phyloP scores from a whole-genome alignment of 1,140 invertebrate species.

The Drosophila miranda region DNA sequence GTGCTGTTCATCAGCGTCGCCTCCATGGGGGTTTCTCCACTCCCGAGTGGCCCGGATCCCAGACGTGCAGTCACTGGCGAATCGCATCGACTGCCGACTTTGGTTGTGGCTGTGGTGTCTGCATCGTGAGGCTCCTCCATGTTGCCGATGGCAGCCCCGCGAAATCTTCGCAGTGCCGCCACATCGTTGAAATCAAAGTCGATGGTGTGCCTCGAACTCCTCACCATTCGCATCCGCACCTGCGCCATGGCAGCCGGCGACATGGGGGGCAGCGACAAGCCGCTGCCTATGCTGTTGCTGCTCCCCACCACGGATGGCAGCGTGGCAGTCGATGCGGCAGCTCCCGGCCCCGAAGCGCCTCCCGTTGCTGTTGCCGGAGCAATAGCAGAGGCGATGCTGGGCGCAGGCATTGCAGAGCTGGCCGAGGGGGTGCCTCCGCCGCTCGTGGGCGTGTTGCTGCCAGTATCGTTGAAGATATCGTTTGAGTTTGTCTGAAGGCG shows the following conservation, averaged over 20 bases:
- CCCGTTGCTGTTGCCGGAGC: constrained; percentile 1
- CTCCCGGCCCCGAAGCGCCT: neutral
- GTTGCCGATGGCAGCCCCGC: constrained; percentile 69
- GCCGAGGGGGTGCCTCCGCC: constrained; percentile 27
- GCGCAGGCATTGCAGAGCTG: constrained; percentile 62
- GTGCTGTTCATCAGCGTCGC: constrained; percentile 46
- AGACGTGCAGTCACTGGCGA: constrained; percentile 73
- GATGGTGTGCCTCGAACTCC: constrained; percentile 70
- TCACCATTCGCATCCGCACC: constrained; percentile 78
- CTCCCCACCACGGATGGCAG: constrained; percentile 40
- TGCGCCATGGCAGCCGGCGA: constrained; percentile 72
- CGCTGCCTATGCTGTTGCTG: neutral
- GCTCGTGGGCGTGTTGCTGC: constrained; percentile 53
- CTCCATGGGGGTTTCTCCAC: constrained; percentile 37
- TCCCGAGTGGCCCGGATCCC: constrained; percentile 28
- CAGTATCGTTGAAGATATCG: constrained; percentile 55
- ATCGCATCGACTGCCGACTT: constrained; percentile 80
- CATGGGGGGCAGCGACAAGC: constrained; percentile 57
- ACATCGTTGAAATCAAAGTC: constrained; percentile 75
- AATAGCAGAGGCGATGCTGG: constrained; percentile 51
- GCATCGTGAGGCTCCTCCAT: constrained; percentile 85
- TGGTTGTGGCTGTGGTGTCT: constrained; percentile 84
- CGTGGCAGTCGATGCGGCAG: neutral
- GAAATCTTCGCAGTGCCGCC: constrained; percentile 79
- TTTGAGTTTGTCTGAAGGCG: constrained; percentile 73